phyloP scores from a whole-genome alignment of 2,888 invertebrate genomes.

The Tinea pellionella region DNA sequence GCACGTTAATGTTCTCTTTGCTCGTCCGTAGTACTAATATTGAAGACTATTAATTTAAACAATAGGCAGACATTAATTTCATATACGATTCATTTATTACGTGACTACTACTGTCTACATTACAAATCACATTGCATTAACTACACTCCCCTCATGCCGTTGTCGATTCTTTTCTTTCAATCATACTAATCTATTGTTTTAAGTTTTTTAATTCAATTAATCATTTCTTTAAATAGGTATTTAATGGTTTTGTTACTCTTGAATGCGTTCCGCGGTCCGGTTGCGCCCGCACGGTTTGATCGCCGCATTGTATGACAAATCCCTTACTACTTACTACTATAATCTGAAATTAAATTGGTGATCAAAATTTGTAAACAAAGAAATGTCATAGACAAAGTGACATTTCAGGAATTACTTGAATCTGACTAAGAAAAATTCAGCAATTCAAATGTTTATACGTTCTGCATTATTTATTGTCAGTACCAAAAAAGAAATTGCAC shows the following conservation, averaged over 20 bases:
- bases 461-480: too few species aligned
- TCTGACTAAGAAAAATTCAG: too few species aligned
- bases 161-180: conserved; percentile 1
- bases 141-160: not conserved
- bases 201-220: conserved; percentile 23
- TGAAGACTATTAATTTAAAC: conserved; percentile 4
- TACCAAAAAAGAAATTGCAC: too few species aligned
- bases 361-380: too few species aligned
- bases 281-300: too few species aligned
- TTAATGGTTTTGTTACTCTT: conserved; percentile 20
- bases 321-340: too few species aligned
- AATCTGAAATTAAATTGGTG: too few species aligned
- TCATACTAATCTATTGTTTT: conserved; percentile 25
- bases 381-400: too few species aligned
- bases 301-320: too few species aligned
- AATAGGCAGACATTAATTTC: not conserved
- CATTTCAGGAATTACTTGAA: too few species aligned
- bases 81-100: not conserved
- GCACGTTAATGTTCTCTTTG: not conserved
- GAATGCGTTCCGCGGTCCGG: too few species aligned
- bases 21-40: not conserved
- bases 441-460: too few species aligned
- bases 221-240: conserved; percentile 29
- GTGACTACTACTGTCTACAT: not conserved
- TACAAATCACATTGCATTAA: conserved; percentile 1